These are phyloP conservation scores for Montipora cactus DNA, from an alignment of 64 coral and sea anemone genomes.

Conservation along the genomic window DNA sequence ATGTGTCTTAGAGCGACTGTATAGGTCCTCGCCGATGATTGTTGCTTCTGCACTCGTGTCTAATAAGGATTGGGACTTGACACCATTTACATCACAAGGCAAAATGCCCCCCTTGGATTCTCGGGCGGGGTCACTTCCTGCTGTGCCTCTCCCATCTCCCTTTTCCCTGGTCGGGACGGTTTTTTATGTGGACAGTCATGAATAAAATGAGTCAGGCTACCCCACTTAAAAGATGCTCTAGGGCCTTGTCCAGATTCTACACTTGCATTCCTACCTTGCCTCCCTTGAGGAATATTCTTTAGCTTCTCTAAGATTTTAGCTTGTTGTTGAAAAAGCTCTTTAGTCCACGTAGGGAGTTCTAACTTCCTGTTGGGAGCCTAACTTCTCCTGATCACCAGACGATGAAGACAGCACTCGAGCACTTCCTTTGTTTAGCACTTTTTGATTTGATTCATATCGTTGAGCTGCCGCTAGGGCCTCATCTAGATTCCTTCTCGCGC, in stretches of 20 bases:
- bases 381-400: not conserved
- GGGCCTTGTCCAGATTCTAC: not conserved
- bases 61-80: not conserved
- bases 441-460: not conserved
- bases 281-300: not conserved
- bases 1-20: not conserved
- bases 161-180: not conserved
- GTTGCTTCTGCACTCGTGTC: slow-evolving; percentile 34
- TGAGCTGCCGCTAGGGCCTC: not conserved
- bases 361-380: not conserved
- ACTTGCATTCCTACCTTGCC: not conserved
- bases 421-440: not conserved
- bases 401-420: not conserved
- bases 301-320: not conserved
- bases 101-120: slow-evolving; percentile 11
- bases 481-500: not conserved
- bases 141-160: not conserved
- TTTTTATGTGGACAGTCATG: not conserved
- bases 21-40: slow-evolving; percentile 27
- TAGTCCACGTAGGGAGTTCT: not conserved
- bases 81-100: slow-evolving; percentile 14
- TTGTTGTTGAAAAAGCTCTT: not conserved
- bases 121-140: slow-evolving; percentile 17
- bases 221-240: not conserved
- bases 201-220: not conserved